Base-by-base conservation (phyloP, 1,140 invertebrate genomes). In the Triops longicaudatus region DNA sequence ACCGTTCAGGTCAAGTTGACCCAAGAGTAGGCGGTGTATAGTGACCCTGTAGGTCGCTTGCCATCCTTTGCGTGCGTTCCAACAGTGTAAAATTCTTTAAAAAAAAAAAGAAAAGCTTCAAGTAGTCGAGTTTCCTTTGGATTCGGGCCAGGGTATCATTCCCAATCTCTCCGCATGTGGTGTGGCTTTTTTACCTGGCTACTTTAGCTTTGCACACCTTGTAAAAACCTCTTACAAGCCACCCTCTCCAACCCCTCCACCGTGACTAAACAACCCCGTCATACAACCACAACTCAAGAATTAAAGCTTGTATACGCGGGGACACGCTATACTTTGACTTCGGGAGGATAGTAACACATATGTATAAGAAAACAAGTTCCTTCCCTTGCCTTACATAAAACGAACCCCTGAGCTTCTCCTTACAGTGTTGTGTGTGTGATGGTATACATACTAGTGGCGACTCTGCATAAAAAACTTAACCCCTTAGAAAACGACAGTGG, bases 191-290 rank as follows among this genome's bases (percentile, higher is more conserved):
- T 63, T 63, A 63, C 50, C 50, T 63, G 14, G 50, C 14, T 14
- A 63, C 17, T 63, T 63, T 63, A 63, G 17, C 50, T 63, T 63
- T 63, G 50, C n/a, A 63, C 50, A 63, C 50, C 50, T 63, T 63
- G 10, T 37, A 37, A 37, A 37, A 37, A 37, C 31, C 31, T 7
- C 7, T 37, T 37, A 37, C 31, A 37, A 37, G 31, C 50, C 5
- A 5, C 17, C 50, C 22, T 14, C 50, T 17, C 50, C 4, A 44
- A 44, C 43, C 43, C 43, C 17, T 17, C 43, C 43, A 11, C 43
- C 43, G 10, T 44, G 10, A n/a, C n/a, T n/a, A n/a, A n/a, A n/a
- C n/a, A n/a, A n/a, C n/a, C 44, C 12, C 1, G 14, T 12, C 44
- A 7, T 12, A 17, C 50, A 7, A 14, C 44, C 14, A 14, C 9